A percentile compares a stretch with the other conserved stretches of the same genome.
These are phyloP conservation scores for Potorous gilbertii DNA, from an alignment of 2,797 vertebrate genomes.

Conservation along the genomic window DNA sequence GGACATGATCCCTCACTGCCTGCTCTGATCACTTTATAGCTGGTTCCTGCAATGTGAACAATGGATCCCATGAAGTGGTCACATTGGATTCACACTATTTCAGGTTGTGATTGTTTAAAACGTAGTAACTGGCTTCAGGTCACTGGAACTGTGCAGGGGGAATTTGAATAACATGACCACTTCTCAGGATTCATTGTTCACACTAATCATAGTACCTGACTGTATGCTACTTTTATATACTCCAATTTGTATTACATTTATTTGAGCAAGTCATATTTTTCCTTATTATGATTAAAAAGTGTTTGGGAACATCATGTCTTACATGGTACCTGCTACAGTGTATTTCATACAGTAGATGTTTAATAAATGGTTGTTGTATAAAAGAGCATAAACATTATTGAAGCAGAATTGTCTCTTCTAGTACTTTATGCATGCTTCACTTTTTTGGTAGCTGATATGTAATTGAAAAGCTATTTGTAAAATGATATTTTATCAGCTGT, in stretches of 20 bases:
- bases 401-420: slow-evolving; percentile 27
- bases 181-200: not conserved
- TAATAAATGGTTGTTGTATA: not conserved
- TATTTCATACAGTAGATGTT: not conserved
- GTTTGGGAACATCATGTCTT: not conserved
- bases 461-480: not conserved
- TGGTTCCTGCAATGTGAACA: not conserved
- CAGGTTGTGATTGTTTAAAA: not conserved
- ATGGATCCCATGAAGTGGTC: not conserved
- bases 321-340: not conserved
- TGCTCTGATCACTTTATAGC: not conserved
- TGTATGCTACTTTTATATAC: not conserved
- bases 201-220: not conserved
- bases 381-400: not conserved
- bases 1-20: not conserved
- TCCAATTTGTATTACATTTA: not conserved
- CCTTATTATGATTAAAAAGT: not conserved
- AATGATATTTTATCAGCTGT: not conserved
- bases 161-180: not conserved
- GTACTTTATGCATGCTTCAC: not conserved
- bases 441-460: not conserved
- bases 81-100: not conserved
- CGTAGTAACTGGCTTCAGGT: no score
- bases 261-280: not conserved
- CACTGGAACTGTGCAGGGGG: no score